Conservation (phyloP, 2,888 invertebrate species). For the Trichacis sp. region DNA sequence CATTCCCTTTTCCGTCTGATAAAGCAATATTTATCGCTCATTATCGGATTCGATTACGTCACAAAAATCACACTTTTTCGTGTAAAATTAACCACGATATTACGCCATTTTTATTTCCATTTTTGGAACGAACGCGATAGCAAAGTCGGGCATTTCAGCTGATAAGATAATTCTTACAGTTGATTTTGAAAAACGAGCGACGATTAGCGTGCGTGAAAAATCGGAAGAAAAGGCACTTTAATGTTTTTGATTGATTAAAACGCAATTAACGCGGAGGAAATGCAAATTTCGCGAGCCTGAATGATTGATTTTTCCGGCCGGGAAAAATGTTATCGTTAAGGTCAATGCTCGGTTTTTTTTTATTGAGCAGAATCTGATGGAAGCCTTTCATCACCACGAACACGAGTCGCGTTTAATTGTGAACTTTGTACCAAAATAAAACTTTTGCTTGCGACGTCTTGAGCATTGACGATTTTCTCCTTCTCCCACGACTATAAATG, state of each 20-base stretch:
- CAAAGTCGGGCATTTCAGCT: neutral
- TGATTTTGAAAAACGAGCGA: neutral
- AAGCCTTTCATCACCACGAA: neutral
- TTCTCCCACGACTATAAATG: neutral
- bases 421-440: conserved; percentile 7
- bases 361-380: neutral
- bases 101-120: neutral
- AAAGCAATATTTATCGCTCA: neutral
- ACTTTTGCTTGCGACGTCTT: neutral
- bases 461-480: neutral
- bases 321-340: conserved; percentile 4
- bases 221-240: neutral
- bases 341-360: conserved; percentile 7
- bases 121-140: neutral
- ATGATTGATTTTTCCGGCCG: conserved; percentile 3
- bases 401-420: neutral
- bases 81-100: neutral
- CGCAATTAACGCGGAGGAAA: neutral
- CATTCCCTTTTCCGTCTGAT: no score
- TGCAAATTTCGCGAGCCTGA: neutral
- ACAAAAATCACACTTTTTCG: no score
- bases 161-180: neutral
- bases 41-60: neutral
- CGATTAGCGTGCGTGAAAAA: neutral
- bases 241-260: neutral